These are phyloP conservation scores for Gallinago paraguaiae DNA, from an alignment of 2,113 vertebrate species.

Conservation along the genomic window DNA sequence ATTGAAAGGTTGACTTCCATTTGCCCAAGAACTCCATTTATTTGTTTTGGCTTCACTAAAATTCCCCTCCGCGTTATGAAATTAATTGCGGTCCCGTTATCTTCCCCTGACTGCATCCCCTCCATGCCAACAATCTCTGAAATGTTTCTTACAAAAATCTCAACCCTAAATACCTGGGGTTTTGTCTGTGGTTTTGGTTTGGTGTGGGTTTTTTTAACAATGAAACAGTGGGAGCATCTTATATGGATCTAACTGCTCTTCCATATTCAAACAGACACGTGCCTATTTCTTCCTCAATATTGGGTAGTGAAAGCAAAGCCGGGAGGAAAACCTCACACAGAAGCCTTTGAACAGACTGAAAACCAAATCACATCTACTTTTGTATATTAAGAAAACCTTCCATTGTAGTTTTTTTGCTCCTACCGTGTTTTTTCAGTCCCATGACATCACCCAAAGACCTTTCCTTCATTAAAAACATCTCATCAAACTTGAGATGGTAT, in stretches of 20 bases:
- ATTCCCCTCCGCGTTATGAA: neutral
- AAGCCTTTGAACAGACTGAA: neutral
- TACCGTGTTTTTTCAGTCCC: neutral
- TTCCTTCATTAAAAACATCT: neutral
- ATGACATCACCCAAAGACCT: neutral
- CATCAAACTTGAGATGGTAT: neutral
- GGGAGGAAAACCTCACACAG: neutral
- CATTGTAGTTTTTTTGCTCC: neutral
- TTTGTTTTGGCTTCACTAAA: neutral
- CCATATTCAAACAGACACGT: neutral
- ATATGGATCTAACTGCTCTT: neutral
- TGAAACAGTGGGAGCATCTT: neutral
- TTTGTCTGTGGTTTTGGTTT: too few species aligned
- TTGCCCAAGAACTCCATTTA: neutral
- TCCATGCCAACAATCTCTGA: neutral
- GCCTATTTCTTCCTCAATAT: neutral
- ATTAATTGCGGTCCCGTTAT: neutral
- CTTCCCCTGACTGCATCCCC: neutral
- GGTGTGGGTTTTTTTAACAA: neutral
- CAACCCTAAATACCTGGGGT: neutral
- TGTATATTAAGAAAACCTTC: neutral
- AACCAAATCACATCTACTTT: neutral
- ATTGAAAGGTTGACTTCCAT: constrained; percentile 22
- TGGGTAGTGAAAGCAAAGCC: fast-evolving
- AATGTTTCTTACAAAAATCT: neutral